Base-by-base conservation (phyloP, 2,113 vertebrate genomes). In the Marmota flaviventris region DNA sequence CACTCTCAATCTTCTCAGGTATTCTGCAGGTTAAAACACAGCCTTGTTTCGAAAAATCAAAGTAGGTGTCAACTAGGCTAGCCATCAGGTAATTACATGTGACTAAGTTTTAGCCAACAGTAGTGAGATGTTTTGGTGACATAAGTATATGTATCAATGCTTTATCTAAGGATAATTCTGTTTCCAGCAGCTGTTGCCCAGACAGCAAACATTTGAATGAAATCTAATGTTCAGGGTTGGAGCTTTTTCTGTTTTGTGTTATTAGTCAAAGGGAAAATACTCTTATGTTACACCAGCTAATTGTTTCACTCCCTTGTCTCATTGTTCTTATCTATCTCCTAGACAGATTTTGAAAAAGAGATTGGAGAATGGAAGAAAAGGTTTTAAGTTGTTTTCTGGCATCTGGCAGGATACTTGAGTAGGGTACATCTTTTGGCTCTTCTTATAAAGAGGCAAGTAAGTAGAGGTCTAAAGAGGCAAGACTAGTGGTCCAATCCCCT, bases 321-420 rank as follows among this genome's bases (percentile, higher is more conserved):
- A 13, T 92, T 97, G 92, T 95, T 56, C 77, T 96, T 97, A 72
- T 96, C 94, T 95, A 45, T 93, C 73, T 89, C 95, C 61, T 83
- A 83, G 84, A 73, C 42, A 85, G 83, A 89, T 95, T 96, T 94
- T 97, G 88, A 92, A 93, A 98, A 87, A 89, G 95, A 97, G 42
- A 76, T 89, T 94, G 53, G 78, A 75, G 70, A 86, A 91, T 93
- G 14, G 42, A 78, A 97, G 89, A 94, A 95, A 96, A 84, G 85
- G 75, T 94, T 94, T 95, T 94, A 90, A 95, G 70, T 88, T 92
- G 48, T 95, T 94, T 97, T 89, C 67, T 97, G 93, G 69, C 69
- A 89, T 88, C 91, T 88, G 37, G 25, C 73, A 92, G 45, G 58
- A 70, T 17, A 89, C 56, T 93, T 94, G 37, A n/a, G 61, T 91